Percentiles rank a stretch among this genome's conserved stretches.
Conservation (phyloP, 2,113 vertebrate genomes). For the Hypanus sabinus region DNA sequence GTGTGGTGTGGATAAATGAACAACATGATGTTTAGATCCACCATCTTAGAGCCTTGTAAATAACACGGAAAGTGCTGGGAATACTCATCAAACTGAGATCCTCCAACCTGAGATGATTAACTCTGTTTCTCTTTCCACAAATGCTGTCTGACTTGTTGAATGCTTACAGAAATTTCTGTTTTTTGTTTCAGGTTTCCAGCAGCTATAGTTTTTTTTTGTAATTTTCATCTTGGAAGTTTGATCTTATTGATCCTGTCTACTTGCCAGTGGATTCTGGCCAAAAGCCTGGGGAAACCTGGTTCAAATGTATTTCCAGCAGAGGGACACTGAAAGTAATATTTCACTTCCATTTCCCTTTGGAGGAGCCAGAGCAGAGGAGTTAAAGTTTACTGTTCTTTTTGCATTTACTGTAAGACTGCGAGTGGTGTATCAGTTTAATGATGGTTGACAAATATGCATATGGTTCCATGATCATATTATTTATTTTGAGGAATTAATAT, state of each 20-base stretch:
- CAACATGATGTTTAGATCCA: too few species aligned
- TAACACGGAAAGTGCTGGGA: too few species aligned
- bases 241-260: background rate
- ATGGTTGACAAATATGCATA: background rate
- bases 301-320: background rate
- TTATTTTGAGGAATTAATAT: background rate
- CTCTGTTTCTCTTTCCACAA: too few species aligned
- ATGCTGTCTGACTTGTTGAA: too few species aligned
- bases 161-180: too few species aligned
- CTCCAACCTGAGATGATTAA: too few species aligned
- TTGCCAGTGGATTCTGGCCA: background rate
- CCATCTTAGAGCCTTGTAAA: too few species aligned
- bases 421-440: background rate
- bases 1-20: too few species aligned
- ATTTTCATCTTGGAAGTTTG: background rate
- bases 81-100: too few species aligned
- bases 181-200: too few species aligned
- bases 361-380: background rate
- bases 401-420: background rate
- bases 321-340: background rate
- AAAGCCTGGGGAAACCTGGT: background rate
- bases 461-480: background rate
- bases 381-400: slow-evolving; percentile 1
- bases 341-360: background rate
- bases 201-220: too few species aligned